phyloP scores from a whole-genome alignment of 2,113 vertebrate genomes.

The Alectura lathami region DNA sequence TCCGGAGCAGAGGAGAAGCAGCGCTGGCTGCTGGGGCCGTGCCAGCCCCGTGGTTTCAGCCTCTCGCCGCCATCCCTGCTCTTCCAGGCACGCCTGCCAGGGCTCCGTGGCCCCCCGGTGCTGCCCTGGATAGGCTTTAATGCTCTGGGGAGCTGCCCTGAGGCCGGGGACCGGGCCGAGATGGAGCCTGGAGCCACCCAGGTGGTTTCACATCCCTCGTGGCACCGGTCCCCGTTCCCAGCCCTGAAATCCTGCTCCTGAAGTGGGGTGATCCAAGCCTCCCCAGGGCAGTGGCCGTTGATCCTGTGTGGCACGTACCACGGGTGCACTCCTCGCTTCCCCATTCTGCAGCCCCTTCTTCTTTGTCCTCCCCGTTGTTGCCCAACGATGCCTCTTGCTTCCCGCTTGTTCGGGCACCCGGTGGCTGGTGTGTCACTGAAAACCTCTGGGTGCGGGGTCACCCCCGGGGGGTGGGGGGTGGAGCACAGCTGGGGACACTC shows the following conservation, averaged over 20 bases:
- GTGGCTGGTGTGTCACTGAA: rapidly evolving
- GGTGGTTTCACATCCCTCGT: rapidly evolving
- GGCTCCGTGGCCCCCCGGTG: background rate
- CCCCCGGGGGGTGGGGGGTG: background rate
- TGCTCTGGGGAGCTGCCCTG: background rate
- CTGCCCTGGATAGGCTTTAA: too few species aligned
- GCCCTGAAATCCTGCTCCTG: background rate
- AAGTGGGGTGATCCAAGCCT: too few species aligned
- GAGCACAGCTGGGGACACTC: rapidly evolving
- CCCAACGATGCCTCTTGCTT: background rate
- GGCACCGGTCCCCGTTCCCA: rapidly evolving
- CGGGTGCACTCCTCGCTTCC: background rate
- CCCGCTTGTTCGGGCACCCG: background rate
- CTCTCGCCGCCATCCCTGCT: too few species aligned
- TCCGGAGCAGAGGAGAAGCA: too few species aligned
- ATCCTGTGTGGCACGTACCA: rapidly evolving
- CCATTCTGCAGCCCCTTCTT: background rate
- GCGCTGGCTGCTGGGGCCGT: too few species aligned
- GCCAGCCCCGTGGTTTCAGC: background rate
- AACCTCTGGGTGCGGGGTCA: rapidly evolving
- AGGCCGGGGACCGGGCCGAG: background rate
- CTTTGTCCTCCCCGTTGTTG: background rate
- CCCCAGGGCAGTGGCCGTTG: rapidly evolving
- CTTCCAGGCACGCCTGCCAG: background rate
- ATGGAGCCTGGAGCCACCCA: background rate